Evolutionary conservation across 2,888 invertebrate genomes (phyloP), one percentile per base, ranked within the genome.

Genomic region (Molanna angustata): DNA sequence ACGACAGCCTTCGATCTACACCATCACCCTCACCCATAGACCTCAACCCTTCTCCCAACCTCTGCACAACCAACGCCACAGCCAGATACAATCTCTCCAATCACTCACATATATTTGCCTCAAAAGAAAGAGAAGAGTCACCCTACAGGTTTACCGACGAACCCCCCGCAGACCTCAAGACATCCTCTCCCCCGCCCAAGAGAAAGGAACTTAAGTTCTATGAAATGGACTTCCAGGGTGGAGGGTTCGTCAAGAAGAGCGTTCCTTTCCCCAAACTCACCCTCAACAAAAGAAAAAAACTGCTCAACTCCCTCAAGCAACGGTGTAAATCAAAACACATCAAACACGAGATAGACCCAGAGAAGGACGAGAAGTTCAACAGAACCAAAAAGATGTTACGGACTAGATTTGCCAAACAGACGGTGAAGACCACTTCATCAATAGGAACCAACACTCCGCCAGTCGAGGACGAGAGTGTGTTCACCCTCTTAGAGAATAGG

Each of bases 181-280:
- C 32, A 1, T 27, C 19, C 9, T 31, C 48, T 14, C 49, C 50
- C 11, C 51, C 43, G 3, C 41, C 32, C 21, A 58, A 59, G 31
- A 41, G 54, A 37, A 60, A 60, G 31, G 56, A 56, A 18, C 39
- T 56, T 13, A 58, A 56, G 27, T 52, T 61, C 16, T 60, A 60
- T 50, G 62, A 65, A 57, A 61, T 62, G 56, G 67, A 70, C 47
- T 79, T 74, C 62, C 69, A 73, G 43, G 76, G 77, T 37, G 75
- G 76, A 48, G 80, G 80, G 53, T 79, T 76, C 63, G 80, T 76
- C 40, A 80, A 80, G 63, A 80, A 80, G 65, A 78, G 78, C 59
- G 75, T 76, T 49, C 78, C 79, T 40, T 79, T 78, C 59, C 76
- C 78, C 20, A 78, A 79, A 62, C 68, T 76, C 61, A 74, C 74